phyloP scores from a whole-genome alignment of 2,113 vertebrate genomes.

The Cynoglossus semilaevis region DNA sequence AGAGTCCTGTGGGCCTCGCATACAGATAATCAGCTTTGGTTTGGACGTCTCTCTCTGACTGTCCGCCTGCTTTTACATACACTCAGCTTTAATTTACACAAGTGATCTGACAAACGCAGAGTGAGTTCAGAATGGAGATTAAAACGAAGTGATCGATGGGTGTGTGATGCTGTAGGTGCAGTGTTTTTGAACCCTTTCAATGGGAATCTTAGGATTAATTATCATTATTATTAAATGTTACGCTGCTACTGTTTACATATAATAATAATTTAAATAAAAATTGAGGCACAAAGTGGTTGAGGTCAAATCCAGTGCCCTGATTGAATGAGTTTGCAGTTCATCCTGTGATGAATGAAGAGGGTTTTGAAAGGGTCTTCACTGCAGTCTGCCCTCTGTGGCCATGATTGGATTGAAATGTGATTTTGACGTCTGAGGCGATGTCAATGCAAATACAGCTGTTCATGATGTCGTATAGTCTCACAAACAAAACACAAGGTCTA shows the following conservation, averaged over 20 bases:
- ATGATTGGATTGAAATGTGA: conserved; percentile 2
- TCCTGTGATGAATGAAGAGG: conserved; percentile 20
- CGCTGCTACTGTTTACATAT: too few relatives aligned
- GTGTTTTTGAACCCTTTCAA: too few relatives aligned
- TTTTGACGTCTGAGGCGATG: too few relatives aligned
- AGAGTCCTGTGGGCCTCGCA: conserved; percentile 53
- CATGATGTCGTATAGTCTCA: too few relatives aligned
- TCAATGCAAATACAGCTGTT: too few relatives aligned
- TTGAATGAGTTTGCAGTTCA: conserved; percentile 21
- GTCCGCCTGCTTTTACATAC: not conserved
- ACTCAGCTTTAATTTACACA: not conserved
- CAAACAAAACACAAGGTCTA: too few relatives aligned
- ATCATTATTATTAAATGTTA: conserved; percentile 48
- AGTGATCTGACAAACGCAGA: not conserved
- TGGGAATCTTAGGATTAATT: conserved; percentile 42
- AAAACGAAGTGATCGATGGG: too few relatives aligned
- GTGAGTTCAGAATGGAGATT: too few relatives aligned
- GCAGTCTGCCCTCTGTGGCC: not conserved
- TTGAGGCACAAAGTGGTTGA: too few relatives aligned
- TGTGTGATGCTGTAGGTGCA: too few relatives aligned
- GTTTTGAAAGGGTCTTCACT: conserved; percentile 23
- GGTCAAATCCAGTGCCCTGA: conserved; percentile 22
- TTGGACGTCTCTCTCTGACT: conserved; percentile 54
- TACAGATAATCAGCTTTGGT: conserved; percentile 58
- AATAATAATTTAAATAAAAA: too few relatives aligned